phyloP scores from a whole-genome alignment of 2,113 vertebrate species.

The Aegypius monachus region DNA sequence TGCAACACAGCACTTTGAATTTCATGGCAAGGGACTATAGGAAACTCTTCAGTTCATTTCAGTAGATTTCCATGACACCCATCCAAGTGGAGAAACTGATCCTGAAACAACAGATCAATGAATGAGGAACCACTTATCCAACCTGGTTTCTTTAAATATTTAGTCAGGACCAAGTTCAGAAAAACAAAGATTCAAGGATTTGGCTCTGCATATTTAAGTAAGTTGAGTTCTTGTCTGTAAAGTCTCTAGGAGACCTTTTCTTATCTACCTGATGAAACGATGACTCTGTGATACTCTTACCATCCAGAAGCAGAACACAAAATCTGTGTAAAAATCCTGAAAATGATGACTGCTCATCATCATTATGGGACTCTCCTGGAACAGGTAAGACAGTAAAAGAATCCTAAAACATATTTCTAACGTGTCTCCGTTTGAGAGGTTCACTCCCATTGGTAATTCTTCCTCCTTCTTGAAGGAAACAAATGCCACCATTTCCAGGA shows the following conservation, averaged over 20 bases:
- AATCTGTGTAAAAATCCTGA: not conserved
- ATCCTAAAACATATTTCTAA: not conserved
- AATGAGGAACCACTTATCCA: not conserved
- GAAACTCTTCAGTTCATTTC: not conserved
- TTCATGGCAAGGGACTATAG: not conserved
- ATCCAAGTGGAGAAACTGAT: not conserved
- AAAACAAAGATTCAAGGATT: not conserved
- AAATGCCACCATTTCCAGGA: not conserved
- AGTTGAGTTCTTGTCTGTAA: not conserved
- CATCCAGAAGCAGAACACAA: not conserved
- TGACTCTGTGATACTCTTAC: not conserved
- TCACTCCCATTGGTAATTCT: not conserved
- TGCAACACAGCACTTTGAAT: not conserved
- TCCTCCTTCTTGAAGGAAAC: not conserved
- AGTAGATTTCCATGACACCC: not conserved
- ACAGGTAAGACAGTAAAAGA: not conserved
- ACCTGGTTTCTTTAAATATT: not conserved
- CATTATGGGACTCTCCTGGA: not conserved
- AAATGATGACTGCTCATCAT: not conserved
- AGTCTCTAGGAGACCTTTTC: not conserved
- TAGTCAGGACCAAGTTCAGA: not conserved
- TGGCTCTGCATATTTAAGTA: not conserved
- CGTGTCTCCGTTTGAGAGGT: accelerated
- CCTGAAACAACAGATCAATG: slow-evolving; percentile 35
- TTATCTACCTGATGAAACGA: not conserved